Evolutionary conservation across 2,797 vertebrate species (phyloP).

Genomic region (Lutjanus argentimaculatus): DNA sequence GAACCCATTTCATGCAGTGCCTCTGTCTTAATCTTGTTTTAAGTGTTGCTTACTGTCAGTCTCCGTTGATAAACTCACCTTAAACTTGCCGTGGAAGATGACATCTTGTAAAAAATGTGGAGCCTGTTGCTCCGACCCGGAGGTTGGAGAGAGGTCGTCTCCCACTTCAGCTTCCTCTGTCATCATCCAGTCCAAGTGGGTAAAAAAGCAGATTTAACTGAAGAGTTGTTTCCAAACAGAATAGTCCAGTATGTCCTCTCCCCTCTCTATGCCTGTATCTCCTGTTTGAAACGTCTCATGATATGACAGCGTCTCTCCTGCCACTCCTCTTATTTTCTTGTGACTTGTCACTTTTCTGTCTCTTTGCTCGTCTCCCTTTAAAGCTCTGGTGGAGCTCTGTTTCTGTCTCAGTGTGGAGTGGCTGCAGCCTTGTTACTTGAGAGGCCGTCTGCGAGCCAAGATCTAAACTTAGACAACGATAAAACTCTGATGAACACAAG

Average conservation of each 20-base stretch:
- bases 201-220: constrained; percentile 12
- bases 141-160: constrained; percentile 28
- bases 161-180: constrained; percentile 67
- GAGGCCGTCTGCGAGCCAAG: constrained; percentile 79
- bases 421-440: constrained; percentile 83
- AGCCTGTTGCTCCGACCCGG: constrained; percentile 44
- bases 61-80: constrained; percentile 68
- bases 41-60: neutral
- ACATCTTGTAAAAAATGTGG: constrained; percentile 84
- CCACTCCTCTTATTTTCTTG: constrained; percentile 31
- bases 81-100: constrained; percentile 86
- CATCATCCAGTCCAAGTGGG: constrained; percentile 68
- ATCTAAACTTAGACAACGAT: constrained; percentile 88
- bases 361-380: constrained; percentile 38
- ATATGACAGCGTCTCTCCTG: constrained; percentile 25
- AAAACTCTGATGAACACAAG: constrained; percentile 81
- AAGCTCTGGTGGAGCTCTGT: constrained; percentile 54
- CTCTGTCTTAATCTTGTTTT: neutral
- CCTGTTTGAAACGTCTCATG: constrained; percentile 23
- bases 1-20: neutral
- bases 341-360: constrained; percentile 32
- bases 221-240: constrained; percentile 40
- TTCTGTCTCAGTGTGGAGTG: constrained; percentile 57
- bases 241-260: constrained; percentile 30
- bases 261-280: constrained; percentile 27